A percentile compares a stretch with the other conserved stretches of the same genome.
phyloP scores from a whole-genome alignment of 2,797 vertebrate genomes.

The Halcyon chelicuti region DNA sequence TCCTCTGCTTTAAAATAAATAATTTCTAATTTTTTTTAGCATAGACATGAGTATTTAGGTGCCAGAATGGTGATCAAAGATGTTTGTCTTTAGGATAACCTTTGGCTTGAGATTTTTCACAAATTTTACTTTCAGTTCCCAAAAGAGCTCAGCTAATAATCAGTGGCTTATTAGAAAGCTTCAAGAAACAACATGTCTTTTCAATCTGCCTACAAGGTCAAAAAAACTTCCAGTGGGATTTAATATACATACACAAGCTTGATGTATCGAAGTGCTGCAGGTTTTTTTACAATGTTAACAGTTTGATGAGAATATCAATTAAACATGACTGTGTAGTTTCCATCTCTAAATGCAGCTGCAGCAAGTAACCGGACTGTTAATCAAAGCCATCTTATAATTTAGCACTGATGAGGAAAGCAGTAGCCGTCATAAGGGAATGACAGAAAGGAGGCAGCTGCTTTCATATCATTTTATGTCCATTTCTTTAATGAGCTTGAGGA shows the following conservation, averaged over 20 bases:
- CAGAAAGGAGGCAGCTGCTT: slow-evolving; percentile 46
- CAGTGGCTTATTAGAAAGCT: neutral
- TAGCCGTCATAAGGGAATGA: slow-evolving; percentile 27
- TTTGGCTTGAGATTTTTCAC: neutral
- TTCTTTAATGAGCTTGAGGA: slow-evolving; percentile 63
- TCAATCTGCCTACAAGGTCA: slow-evolving; percentile 26
- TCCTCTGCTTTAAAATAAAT: neutral
- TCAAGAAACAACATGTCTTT: neutral
- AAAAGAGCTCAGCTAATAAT: slow-evolving; percentile 13
- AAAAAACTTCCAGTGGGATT: neutral
- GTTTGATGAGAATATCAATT: slow-evolving; percentile 63
- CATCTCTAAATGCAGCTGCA: slow-evolving; percentile 54
- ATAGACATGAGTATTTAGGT: neutral
- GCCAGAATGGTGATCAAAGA: neutral
- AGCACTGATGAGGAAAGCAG: slow-evolving; percentile 36
- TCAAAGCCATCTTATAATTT: slow-evolving; percentile 55
- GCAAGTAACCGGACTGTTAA: slow-evolving; percentile 39
- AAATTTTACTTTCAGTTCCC: neutral
- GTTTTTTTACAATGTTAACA: slow-evolving; percentile 27
- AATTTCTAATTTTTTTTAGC: neutral
- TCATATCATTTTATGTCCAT: slow-evolving; percentile 55
- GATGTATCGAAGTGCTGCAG: neutral
- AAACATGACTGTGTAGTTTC: slow-evolving; percentile 40
- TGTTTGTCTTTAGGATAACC: neutral
- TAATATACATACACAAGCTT: neutral